These are phyloP conservation scores for Sisor rabdophorus DNA, from an alignment of 2,113 vertebrate genomes.

Conservation along the genomic window DNA sequence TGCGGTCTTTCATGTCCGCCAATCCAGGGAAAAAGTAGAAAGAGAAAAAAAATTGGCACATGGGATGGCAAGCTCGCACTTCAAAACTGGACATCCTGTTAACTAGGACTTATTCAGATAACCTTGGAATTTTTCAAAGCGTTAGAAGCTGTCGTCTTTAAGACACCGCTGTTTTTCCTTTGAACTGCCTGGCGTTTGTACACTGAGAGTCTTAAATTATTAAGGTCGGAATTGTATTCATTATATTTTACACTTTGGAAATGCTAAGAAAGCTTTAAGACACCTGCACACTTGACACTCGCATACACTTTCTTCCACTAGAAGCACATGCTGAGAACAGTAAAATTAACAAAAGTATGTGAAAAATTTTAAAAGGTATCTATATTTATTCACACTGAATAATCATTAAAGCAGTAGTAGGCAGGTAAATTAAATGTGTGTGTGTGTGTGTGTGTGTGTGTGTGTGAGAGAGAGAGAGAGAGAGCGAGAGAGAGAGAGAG, in stretches of 20 bases:
- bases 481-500: too few relatives aligned
- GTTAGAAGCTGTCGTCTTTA: conserved; percentile 53
- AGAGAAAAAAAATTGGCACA: conserved; percentile 38
- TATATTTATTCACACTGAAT: background rate
- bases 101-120: conserved; percentile 61
- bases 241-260: conserved; percentile 45
- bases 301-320: background rate
- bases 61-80: conserved; percentile 50
- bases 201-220: conserved; percentile 55
- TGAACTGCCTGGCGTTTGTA: conserved; percentile 50
- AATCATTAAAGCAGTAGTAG: background rate
- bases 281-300: background rate
- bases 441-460: too few relatives aligned
- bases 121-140: conserved; percentile 49
- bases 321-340: background rate
- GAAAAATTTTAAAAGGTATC: background rate
- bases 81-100: conserved; percentile 61
- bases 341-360: background rate
- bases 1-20: conserved; percentile 39
- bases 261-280: conserved; percentile 14
- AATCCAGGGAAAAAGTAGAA: conserved; percentile 17
- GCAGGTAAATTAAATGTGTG: background rate
- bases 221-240: conserved; percentile 50
- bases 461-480: too few relatives aligned
- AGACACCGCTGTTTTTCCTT: conserved; percentile 43